A percentile compares a stretch with the other conserved stretches of the same genome.
These are phyloP conservation scores for Heliothis peltigera DNA, from an alignment of 2,888 invertebrate species.

Conservation along the genomic window DNA sequence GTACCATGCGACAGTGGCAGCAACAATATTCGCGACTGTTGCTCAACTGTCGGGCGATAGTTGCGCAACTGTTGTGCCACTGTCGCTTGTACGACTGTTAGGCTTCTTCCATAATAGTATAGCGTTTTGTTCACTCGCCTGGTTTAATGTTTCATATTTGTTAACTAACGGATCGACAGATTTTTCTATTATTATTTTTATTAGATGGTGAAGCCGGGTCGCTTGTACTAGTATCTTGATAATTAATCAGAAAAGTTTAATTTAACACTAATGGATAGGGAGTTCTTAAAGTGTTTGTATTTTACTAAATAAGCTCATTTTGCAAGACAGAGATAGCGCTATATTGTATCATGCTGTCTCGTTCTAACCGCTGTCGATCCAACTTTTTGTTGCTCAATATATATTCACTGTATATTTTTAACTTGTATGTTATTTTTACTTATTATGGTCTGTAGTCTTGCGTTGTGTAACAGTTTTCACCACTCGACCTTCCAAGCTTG, in stretches of 20 bases:
- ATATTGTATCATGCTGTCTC: slow-evolving; percentile 11
- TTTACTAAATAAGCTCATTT: neutral
- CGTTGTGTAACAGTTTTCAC: slow-evolving; percentile 40
- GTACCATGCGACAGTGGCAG: slow-evolving; percentile 20
- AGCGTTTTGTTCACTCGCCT: slow-evolving; percentile 43
- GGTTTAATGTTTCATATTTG: slow-evolving; percentile 52
- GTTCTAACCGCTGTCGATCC: slow-evolving; percentile 35
- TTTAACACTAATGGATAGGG: neutral
- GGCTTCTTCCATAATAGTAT: slow-evolving; percentile 52
- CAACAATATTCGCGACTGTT: slow-evolving; percentile 11
- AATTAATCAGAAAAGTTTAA: neutral
- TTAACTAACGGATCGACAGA: slow-evolving; percentile 45
- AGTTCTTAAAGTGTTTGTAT: neutral
- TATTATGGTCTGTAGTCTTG: slow-evolving; percentile 46
- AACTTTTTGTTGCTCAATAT: slow-evolving; percentile 63
- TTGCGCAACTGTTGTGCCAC: slow-evolving; percentile 34
- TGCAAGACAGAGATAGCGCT: slow-evolving; percentile 6
- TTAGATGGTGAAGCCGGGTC: neutral
- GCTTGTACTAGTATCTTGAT: too few species aligned
- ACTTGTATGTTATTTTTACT: slow-evolving; percentile 37
- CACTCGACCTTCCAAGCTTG: slow-evolving; percentile 48
- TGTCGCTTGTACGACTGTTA: slow-evolving; percentile 33
- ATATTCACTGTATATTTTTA: slow-evolving; percentile 41
- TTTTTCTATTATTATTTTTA: neutral
- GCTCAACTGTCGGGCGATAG: neutral